Percentiles rank a stretch among this genome's conserved stretches.
These are phyloP conservation scores for Dynastes tityus DNA, from an alignment of 2,888 invertebrate genomes.

Conservation along the genomic window DNA sequence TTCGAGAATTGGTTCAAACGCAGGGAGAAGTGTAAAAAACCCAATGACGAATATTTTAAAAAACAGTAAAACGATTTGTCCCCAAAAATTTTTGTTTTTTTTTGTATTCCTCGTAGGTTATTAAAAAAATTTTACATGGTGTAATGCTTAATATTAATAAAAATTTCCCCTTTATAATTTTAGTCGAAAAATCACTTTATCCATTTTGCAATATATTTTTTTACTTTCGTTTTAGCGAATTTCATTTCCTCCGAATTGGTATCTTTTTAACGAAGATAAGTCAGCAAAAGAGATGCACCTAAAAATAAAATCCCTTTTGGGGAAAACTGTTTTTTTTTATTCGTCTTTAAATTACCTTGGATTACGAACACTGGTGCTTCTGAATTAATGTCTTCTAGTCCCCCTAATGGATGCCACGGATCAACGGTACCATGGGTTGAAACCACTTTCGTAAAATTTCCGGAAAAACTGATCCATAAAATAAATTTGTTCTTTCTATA, in stretches of 20 bases:
- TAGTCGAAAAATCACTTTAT: background rate
- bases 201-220: conserved; percentile 57
- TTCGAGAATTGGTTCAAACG: too few species aligned
- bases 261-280: conserved; percentile 48
- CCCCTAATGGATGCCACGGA: conserved; percentile 74
- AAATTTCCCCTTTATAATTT: too few species aligned
- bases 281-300: conserved; percentile 60
- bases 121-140: too few species aligned
- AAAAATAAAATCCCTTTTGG: conserved; percentile 32
- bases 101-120: too few species aligned
- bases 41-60: too few species aligned
- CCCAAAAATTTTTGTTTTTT: too few species aligned
- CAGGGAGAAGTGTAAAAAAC: too few species aligned
- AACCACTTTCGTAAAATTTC: conserved; percentile 71
- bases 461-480: conserved; percentile 49
- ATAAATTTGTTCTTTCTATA: conserved; percentile 51
- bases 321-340: too few species aligned
- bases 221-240: conserved; percentile 54
- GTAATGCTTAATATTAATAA: too few species aligned
- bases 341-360: conserved; percentile 18
- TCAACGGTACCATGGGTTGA: conserved; percentile 76
- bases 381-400: conserved; percentile 67
- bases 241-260: conserved; percentile 54
- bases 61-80: too few species aligned
- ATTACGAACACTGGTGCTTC: conserved; percentile 59